These are phyloP conservation scores for Lithodes maja DNA, from an alignment of 2,888 invertebrate species.

Conservation along the genomic window DNA sequence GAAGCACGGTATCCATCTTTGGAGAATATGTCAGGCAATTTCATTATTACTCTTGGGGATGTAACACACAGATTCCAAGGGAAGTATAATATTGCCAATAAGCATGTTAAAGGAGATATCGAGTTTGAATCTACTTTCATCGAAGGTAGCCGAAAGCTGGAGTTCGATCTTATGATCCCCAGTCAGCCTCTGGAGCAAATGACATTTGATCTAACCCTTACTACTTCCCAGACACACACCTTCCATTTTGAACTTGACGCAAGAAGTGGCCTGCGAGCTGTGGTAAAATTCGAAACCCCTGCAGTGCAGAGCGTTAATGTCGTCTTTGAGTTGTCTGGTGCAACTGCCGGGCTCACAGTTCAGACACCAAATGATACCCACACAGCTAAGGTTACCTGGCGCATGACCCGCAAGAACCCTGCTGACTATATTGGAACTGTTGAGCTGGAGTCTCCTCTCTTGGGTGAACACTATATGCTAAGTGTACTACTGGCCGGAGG, in stretches of 20 bases:
- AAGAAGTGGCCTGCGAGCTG: slow-evolving; percentile 9
- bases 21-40: slow-evolving; percentile 24
- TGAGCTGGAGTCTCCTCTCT: slow-evolving; percentile 44
- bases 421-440: slow-evolving; percentile 25
- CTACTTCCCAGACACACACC: slow-evolving; percentile 25
- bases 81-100: neutral
- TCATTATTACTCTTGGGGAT: slow-evolving; percentile 21
- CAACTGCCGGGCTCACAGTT: slow-evolving; percentile 9
- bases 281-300: slow-evolving; percentile 37
- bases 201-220: slow-evolving; percentile 14
- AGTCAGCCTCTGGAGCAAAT: slow-evolving; percentile 27
- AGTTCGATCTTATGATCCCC: slow-evolving; percentile 39
- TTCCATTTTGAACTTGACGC: slow-evolving; percentile 38
- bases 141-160: slow-evolving; percentile 26
- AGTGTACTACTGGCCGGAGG: slow-evolving; percentile 27
- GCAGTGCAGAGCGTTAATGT: slow-evolving; percentile 7
- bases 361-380: slow-evolving; percentile 50
- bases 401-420: slow-evolving; percentile 45
- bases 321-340: neutral
- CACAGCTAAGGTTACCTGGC: slow-evolving; percentile 34
- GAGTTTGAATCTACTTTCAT: slow-evolving; percentile 40
- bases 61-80: slow-evolving; percentile 44
- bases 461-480: slow-evolving; percentile 18
- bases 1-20: slow-evolving; percentile 35
- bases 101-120: slow-evolving; percentile 19